These are phyloP conservation scores for Megalopta genalis DNA, from an alignment of 1,140 invertebrate species.

Conservation along the genomic window DNA sequence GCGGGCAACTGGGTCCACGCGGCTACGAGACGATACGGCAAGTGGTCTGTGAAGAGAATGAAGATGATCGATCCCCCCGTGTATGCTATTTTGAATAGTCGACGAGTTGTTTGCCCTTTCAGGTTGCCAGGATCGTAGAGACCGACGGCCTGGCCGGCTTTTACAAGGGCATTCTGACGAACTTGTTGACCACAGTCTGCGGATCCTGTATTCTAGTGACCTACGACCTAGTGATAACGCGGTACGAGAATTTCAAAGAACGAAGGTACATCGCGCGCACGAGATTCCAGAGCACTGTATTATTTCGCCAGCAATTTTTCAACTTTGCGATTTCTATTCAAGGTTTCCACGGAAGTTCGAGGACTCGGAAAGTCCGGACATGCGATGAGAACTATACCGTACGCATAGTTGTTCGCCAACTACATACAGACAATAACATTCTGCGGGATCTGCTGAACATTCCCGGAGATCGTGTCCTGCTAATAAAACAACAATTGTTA, in stretches of 20 bases:
- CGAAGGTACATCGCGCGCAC: neutral
- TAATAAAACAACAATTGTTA: no score
- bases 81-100: no score
- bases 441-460: no score
- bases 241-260: neutral
- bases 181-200: conserved; percentile 4
- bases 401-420: no score
- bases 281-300: neutral
- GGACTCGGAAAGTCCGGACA: neutral
- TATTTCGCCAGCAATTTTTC: neutral
- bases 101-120: neutral
- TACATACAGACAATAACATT: no score
- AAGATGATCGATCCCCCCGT: neutral
- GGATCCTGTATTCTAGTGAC: conserved; percentile 19
- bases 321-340: neutral
- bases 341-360: neutral
- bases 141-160: conserved; percentile 13
- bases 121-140: neutral
- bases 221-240: conserved; percentile 2
- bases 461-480: no score
- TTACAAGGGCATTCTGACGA: conserved; percentile 20
- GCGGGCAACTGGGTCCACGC: neutral
- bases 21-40: neutral
- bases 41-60: conserved; percentile 7
- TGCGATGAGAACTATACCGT: neutral